phyloP scores from a whole-genome alignment of 2,113 vertebrate species.

The Apodemus speciosus region DNA sequence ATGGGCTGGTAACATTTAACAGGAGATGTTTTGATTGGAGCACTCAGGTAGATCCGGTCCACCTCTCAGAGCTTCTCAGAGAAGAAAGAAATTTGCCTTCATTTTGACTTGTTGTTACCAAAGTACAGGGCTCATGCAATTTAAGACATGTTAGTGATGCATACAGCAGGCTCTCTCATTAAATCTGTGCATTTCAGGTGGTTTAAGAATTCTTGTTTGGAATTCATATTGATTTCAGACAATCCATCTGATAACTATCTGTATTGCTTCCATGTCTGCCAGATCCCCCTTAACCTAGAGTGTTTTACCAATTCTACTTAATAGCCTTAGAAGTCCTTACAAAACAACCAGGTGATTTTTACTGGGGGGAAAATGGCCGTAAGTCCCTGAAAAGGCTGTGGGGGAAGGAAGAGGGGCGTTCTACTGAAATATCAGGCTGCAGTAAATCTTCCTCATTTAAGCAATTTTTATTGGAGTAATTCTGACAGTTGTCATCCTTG shows the following conservation, averaged over 20 bases:
- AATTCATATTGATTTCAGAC: slow-evolving; percentile 81
- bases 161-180: slow-evolving; percentile 85
- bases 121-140: slow-evolving; percentile 81
- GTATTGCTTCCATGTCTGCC: slow-evolving; percentile 75
- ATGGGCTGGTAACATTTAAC: slow-evolving; percentile 80
- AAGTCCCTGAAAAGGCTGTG: slow-evolving; percentile 73
- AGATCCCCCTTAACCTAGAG: slow-evolving; percentile 65
- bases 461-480: slow-evolving; percentile 95
- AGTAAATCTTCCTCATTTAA: slow-evolving; percentile 96
- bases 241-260: slow-evolving; percentile 79
- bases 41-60: slow-evolving; percentile 83
- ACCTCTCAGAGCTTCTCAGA: slow-evolving; percentile 79
- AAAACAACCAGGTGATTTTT: slow-evolving; percentile 78
- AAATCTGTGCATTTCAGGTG: slow-evolving; percentile 83
- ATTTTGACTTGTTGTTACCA: slow-evolving; percentile 82
- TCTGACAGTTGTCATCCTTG: slow-evolving; percentile 95
- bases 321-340: slow-evolving; percentile 72
- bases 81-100: slow-evolving; percentile 81
- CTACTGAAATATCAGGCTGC: slow-evolving; percentile 86
- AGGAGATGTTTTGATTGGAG: slow-evolving; percentile 86
- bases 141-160: slow-evolving; percentile 88
- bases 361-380: slow-evolving; percentile 66
- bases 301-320: slow-evolving; percentile 71
- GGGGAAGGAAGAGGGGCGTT: slow-evolving; percentile 78
- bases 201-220: slow-evolving; percentile 86